Evolutionary conservation across 2,888 invertebrate genomes (phyloP), one percentile per base, ranked within the genome.

Genomic region (Andrena marginata): DNA sequence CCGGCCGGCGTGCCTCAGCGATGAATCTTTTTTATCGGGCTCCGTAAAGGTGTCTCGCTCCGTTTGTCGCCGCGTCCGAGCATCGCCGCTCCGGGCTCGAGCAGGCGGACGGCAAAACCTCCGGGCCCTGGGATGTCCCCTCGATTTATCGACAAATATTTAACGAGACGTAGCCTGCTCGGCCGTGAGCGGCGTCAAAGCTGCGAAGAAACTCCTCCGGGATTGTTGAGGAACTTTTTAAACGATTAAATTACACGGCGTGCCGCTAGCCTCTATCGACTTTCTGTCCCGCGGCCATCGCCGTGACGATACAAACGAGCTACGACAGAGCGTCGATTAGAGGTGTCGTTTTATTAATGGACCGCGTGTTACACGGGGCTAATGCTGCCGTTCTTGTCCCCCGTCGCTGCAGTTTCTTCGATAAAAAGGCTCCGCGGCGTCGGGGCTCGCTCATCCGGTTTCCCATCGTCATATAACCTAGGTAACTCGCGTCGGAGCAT

Each of bases 211-310:
- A 68, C 65, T 71, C 67, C 72, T 51, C 62, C 54, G 68, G 76
- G 72, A 60, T 68, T 67, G 80, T 79, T 75, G 71, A 31, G 84
- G 71, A 84, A 87, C 64, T 87, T 87, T 81, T 86, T 73, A 76
- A 86, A 60, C 88, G 86, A 87, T 87, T 86, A 86, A 84, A 87
- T 88, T 88, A 78, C 74, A 78, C 74, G 77, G 67, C 77, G 67
- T 62, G 65, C 63, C 64, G 76, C 71, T 68, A 78, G 54, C 42
- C 20, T 70, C 73, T 65, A 75, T 87, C 77, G 87, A 76, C 72
- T 85, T 83, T 49, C 69, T 80, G 71, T 75, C 77, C 64, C 69
- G 23, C 51, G 62, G 23, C 48, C 31, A 29, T 23, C 51, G 26
- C 51, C 23, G 13, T 35, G 62, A 74, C 56, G 82, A 77, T 73